Base-by-base conservation (phyloP, 2,888 invertebrate genomes). In the Stenodera caucasica region DNA sequence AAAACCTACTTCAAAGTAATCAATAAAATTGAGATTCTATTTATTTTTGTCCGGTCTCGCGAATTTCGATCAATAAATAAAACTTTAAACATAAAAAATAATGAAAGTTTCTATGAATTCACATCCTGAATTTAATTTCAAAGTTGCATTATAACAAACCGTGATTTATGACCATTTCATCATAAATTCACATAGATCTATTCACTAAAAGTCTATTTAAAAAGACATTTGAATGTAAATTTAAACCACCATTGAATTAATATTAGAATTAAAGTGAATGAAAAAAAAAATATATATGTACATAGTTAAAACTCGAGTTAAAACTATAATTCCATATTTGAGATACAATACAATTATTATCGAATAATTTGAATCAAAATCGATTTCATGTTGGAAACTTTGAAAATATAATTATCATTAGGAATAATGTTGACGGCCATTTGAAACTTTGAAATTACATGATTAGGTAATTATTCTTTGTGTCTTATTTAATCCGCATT, bases 401-500 rank as follows among this genome's bases (percentile, higher is more conserved):
- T 26, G 26, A 26, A 26, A 26, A 6, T 26, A 26, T 18, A 18
- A 21, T 45, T 45, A 21, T 21, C 12, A 21, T 4, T 21, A 15
- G n/a, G 3, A 1, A 14, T 33, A 32, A 37, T 37, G 37, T 37
- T 37, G n/a, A 6, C 15, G 15, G 11, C 7, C 11, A 45, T 45
- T 45, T 11, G 11, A 21, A 45, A 21, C 21, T 21, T 37, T 37
- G 6, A 37, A 37, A 37, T 37, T 37, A 37, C 37, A 37, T 45
- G 45, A 45, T 45, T 45, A 45, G 45, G 21, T 45, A 45, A 45
- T 45, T 45, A 45, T 45, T 45, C 45, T 45, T 45, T 45, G 45
- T 45, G 45, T 9, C 45, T 45, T 45, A 11, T 21, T 45, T 45
- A 45, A 45, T 45, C 45, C 45, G 45, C 45, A 21, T 45, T 40